phyloP scores from a whole-genome alignment of 2,113 vertebrate genomes.

The Edolisoma coerulescens region DNA sequence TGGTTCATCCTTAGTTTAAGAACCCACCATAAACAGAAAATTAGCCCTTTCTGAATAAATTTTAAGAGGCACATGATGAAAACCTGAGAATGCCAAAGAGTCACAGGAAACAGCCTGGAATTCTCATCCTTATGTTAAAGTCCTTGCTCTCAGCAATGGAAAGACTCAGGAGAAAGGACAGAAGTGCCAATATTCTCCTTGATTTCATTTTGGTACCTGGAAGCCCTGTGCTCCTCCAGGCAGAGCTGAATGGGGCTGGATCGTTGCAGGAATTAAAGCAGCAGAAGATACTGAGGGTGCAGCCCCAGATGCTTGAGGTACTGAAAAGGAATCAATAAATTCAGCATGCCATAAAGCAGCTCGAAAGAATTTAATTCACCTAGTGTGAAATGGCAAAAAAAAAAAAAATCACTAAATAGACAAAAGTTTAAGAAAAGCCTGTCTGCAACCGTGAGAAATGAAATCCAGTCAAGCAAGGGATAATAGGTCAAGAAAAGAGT shows the following conservation, averaged over 20 bases:
- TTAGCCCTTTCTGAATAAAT: background rate
- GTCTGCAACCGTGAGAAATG: background rate
- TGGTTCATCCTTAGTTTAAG: background rate
- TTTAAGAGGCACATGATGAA: background rate
- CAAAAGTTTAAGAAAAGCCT: background rate
- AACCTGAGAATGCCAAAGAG: background rate
- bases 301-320: conserved; percentile 65
- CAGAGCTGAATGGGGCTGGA: conserved; percentile 74
- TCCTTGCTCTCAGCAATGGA: background rate
- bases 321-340: conserved; percentile 59
- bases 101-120: background rate
- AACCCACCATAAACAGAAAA: background rate
- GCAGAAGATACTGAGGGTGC: conserved; percentile 68
- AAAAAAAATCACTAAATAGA: background rate
- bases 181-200: background rate
- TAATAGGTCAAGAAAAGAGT: background rate
- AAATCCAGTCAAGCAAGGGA: background rate
- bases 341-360: background rate
- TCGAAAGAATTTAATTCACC: background rate
- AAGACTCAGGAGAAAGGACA: background rate
- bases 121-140: background rate
- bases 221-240: conserved; percentile 78
- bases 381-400: background rate
- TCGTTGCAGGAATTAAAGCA: conserved; percentile 78
- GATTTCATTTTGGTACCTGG: conserved; percentile 76